Evolutionary conservation across 2,113 vertebrate genomes (phyloP).

Genomic region (Turnix velox): DNA sequence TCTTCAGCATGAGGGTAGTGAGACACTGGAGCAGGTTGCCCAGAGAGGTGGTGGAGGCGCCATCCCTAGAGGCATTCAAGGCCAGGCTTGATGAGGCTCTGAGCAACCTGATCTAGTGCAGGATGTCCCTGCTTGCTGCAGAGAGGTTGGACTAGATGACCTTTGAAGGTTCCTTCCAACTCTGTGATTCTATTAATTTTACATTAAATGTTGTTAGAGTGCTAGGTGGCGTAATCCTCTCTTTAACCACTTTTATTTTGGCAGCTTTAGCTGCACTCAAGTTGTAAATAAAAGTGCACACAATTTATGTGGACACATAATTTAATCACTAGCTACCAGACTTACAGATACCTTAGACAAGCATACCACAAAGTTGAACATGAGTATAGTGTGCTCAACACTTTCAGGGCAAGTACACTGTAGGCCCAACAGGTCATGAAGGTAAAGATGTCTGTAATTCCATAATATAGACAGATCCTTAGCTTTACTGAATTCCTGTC

Average conservation of each 20-base stretch:
- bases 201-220: neutral
- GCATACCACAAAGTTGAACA: neutral
- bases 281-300: neutral
- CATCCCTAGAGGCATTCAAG: too few relatives aligned
- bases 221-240: neutral
- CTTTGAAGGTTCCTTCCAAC: too few relatives aligned
- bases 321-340: neutral
- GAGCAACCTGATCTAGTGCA: too few relatives aligned
- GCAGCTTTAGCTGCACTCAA: neutral
- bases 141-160: too few relatives aligned
- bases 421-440: neutral
- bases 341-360: neutral
- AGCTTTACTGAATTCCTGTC: neutral
- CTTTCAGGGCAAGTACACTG: neutral
- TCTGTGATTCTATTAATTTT: too few relatives aligned
- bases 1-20: too few relatives aligned
- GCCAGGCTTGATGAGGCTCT: too few relatives aligned
- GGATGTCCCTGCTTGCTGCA: too few relatives aligned
- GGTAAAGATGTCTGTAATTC: neutral
- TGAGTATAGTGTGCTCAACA: accelerated
- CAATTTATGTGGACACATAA: neutral
- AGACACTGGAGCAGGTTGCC: too few relatives aligned
- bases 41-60: too few relatives aligned
- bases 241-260: neutral
- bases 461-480: neutral